Conservation (phyloP, 2,888 invertebrate species). For the Ferrisia virgata region DNA sequence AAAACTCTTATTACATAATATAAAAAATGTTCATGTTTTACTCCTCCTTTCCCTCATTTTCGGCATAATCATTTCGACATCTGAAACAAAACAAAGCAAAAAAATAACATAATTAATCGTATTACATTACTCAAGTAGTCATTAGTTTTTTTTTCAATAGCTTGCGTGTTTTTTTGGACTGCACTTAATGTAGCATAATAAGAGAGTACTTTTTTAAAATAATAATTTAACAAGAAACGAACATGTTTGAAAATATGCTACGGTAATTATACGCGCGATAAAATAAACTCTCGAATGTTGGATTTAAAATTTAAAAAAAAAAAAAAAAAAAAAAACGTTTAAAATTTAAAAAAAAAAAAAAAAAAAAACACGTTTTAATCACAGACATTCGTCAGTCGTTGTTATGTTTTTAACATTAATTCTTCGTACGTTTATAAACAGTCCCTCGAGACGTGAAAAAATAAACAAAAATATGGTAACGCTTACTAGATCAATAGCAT, state of each 20-base stretch:
- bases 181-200: too few relatives aligned
- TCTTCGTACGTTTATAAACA: background rate
- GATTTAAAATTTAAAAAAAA: too few relatives aligned
- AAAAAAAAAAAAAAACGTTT: background rate
- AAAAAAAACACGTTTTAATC: background rate
- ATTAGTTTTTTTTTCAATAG: background rate
- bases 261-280: background rate
- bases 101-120: background rate
- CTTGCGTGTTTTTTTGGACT: too few relatives aligned
- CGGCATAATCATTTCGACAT: background rate
- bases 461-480: background rate
- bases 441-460: background rate
- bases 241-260: background rate
- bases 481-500: background rate
- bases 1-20: slow-evolving; percentile 1
- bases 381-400: background rate
- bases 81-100: background rate
- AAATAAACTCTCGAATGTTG: too few relatives aligned
- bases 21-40: slow-evolving; percentile 2
- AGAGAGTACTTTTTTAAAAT: too few relatives aligned
- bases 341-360: background rate
- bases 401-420: background rate
- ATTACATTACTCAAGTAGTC: too few relatives aligned
- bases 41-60: slow-evolving; percentile 7
- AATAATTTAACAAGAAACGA: background rate